These are phyloP conservation scores for Julus scanicus DNA, from an alignment of 2,888 invertebrate genomes.

Conservation along the genomic window DNA sequence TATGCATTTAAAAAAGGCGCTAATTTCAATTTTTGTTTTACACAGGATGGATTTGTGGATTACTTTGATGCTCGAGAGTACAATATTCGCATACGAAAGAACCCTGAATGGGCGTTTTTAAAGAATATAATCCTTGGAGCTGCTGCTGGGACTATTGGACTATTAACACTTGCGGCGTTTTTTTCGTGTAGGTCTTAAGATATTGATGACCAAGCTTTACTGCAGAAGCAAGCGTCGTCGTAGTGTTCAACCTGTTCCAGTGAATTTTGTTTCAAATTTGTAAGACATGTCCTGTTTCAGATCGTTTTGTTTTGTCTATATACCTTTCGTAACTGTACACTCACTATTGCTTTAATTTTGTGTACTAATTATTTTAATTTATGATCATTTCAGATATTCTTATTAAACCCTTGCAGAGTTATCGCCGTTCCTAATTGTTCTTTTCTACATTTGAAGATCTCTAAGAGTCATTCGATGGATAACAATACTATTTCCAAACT, in stretches of 20 bases:
- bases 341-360: too few relatives aligned
- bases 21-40: too few relatives aligned
- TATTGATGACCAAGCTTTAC: neutral
- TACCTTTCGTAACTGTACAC: too few relatives aligned
- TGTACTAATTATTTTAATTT: too few relatives aligned
- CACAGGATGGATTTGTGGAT: conserved; percentile 55
- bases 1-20: too few relatives aligned
- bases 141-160: conserved; percentile 64
- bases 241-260: too few relatives aligned
- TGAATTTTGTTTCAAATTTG: neutral
- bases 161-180: conserved; percentile 64
- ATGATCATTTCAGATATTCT: too few relatives aligned
- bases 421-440: too few relatives aligned
- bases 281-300: neutral
- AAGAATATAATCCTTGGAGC: conserved; percentile 62
- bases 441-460: too few relatives aligned
- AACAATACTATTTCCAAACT: too few relatives aligned
- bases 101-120: conserved; percentile 62
- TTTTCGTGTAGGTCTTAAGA: conserved; percentile 59
- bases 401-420: too few relatives aligned
- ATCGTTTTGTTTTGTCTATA: neutral
- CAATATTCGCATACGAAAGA: conserved; percentile 56
- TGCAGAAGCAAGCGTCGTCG: neutral
- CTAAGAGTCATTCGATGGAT: too few relatives aligned
- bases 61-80: conserved; percentile 44